phyloP scores from a whole-genome alignment of 30 jellyfish, hydroid and myxozoan species.

The Aurelia aurita complex sp. Pacific region DNA sequence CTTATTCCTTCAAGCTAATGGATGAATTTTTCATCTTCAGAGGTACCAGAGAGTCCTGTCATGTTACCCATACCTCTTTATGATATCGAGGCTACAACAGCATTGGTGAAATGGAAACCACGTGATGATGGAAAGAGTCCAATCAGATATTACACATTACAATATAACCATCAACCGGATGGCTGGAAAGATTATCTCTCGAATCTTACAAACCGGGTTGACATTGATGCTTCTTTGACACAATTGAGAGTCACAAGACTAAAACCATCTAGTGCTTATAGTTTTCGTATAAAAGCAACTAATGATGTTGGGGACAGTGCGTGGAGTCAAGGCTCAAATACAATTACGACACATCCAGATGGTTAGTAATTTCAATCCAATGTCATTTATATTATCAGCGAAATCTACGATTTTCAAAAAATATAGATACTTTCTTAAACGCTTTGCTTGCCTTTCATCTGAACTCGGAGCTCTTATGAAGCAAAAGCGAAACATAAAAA shows the following conservation, averaged over 20 bases:
- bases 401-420: too few species aligned
- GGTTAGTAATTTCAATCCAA: constrained; percentile 30
- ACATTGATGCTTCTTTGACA: constrained; percentile 46
- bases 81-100: constrained; percentile 68
- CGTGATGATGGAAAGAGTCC: constrained; percentile 90
- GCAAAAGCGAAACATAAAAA: too few species aligned
- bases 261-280: constrained; percentile 77
- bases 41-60: constrained; percentile 91
- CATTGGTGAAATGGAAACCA: constrained; percentile 85
- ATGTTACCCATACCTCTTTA: constrained; percentile 77
- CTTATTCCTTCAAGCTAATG: too few species aligned
- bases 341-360: constrained; percentile 52
- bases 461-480: too few species aligned
- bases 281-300: constrained; percentile 85
- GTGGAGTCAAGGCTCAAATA: constrained; percentile 79
- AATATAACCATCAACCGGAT: constrained; percentile 65
- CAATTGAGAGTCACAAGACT: constrained; percentile 55
- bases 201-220: constrained; percentile 55
- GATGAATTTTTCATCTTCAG: constrained; percentile 34
- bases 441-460: too few species aligned
- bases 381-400: too few species aligned
- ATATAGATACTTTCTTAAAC: too few species aligned
- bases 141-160: constrained; percentile 82
- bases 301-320: constrained; percentile 92
- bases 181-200: constrained; percentile 81